Evolutionary conservation across 2,113 vertebrate species (phyloP).

Genomic region (Centropus unirufus): DNA sequence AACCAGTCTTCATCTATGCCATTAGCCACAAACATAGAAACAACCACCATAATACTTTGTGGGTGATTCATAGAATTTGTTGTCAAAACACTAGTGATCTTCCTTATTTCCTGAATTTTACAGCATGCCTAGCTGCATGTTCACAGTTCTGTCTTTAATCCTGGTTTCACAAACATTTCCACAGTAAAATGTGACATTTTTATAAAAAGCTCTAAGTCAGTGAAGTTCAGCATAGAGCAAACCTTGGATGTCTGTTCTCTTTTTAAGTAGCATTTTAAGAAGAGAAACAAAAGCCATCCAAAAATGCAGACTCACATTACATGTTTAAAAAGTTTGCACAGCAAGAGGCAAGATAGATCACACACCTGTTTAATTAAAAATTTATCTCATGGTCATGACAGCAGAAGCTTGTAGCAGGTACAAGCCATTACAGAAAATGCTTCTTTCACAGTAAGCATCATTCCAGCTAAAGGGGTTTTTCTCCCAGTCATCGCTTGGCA

Average conservation of each 20-base stretch:
- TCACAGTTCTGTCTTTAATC: slow-evolving; percentile 9
- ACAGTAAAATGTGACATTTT: slow-evolving; percentile 1
- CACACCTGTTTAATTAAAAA: background rate
- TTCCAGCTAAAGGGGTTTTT: background rate
- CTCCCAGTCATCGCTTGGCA: background rate
- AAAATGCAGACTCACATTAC: background rate
- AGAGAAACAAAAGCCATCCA: background rate
- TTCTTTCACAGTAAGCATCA: background rate
- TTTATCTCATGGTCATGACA: background rate
- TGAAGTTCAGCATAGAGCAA: background rate
- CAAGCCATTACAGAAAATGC: background rate
- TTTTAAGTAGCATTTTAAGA: background rate
- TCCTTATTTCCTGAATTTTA: slow-evolving; percentile 3
- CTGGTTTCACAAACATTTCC: background rate
- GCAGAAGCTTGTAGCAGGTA: background rate
- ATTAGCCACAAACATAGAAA: background rate
- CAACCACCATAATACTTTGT: background rate
- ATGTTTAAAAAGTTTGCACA: background rate
- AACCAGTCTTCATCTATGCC: background rate
- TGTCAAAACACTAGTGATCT: slow-evolving; percentile 19
- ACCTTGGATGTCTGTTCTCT: background rate
- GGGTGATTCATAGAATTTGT: slow-evolving; percentile 8
- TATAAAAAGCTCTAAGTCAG: background rate
- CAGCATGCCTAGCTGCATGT: background rate
- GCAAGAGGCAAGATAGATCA: background rate